Evolutionary conservation across 2,888 invertebrate genomes (phyloP), one percentile per base, ranked within the genome.

Genomic region (Limnephilus lunatus): DNA sequence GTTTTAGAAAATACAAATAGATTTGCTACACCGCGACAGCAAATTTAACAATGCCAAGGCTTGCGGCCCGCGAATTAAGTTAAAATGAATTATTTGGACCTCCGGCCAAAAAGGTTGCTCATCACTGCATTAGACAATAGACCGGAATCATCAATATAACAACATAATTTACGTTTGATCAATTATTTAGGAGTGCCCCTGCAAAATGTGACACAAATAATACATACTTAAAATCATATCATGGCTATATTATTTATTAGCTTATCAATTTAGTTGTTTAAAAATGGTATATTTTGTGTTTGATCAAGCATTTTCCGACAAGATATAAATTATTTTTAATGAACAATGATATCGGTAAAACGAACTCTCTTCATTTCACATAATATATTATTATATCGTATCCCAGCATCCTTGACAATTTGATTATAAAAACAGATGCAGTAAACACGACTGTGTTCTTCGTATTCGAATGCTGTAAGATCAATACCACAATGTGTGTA

Each of bases 361-460:
- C 81, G n/a, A n/a, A 81, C 25, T 81, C 3, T 3, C 81, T n/a
- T 81, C 81, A 44, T 81, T n/a, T 81, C 14, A 81, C 25, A 35
- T 85, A 35, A 32, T 32, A 32, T 85, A 32, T 44, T 44, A 12
- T 44, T 44, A 44, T 68, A 25, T 7, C 53, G 68, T 25, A 25
- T 5, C 53, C 15, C 25, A 25, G 68, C 7, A 53, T 53, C 19
- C 53, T 53, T 53, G 53, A 15, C 53, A 85, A 39, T 85, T 85
- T 44, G 39, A 85, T 85, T 35, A 30, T 44, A n/a, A 35, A 44
- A 85, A 44, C 85, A 85, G 83, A 85, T 44, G 85, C 44, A 11
- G 85, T 32, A 30, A 39, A 44, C 85, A 11, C 85, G 44, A 85
- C 39, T n/a, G 48, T 7, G 68, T 7, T 68, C 19, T 68, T 68